Conservation (phyloP, 2,113 vertebrate species). For the Phaethon lepturus region DNA sequence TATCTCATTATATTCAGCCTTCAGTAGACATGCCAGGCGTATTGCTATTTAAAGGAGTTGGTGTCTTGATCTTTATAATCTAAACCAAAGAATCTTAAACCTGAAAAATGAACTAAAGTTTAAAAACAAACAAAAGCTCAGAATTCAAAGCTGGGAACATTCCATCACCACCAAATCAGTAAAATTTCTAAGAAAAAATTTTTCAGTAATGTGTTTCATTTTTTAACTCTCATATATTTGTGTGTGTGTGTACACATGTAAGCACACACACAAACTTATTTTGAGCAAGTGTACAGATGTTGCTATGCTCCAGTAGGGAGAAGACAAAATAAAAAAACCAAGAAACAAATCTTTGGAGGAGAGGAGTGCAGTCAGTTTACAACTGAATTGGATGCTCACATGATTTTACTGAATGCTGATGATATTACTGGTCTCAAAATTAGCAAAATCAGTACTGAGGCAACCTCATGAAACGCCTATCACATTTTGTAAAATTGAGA, state of each 20-base stretch:
- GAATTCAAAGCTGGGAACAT: neutral
- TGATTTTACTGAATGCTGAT: neutral
- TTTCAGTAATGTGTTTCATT: neutral
- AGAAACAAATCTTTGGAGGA: neutral
- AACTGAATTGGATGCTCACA: neutral
- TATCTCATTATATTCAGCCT: neutral
- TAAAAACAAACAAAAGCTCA: neutral
- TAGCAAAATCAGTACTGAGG: neutral
- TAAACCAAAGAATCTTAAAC: neutral
- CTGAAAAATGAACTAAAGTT: neutral
- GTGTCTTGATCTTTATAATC: neutral
- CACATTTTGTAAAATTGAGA: neutral
- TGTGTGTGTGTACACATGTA: neutral
- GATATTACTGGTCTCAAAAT: neutral
- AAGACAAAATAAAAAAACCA: neutral
- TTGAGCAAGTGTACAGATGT: neutral
- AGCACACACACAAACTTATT: neutral
- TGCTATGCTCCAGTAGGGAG: neutral
- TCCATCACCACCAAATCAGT: neutral
- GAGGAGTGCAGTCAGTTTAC: neutral
- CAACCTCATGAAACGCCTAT: neutral
- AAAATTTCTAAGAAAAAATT: neutral
- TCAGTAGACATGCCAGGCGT: neutral
- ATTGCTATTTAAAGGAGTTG: neutral
- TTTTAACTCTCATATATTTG: neutral